A percentile compares a stretch with the other conserved stretches of the same genome.
phyloP scores from a whole-genome alignment of 2,888 invertebrate genomes.

The Netelia fuscicornis region DNA sequence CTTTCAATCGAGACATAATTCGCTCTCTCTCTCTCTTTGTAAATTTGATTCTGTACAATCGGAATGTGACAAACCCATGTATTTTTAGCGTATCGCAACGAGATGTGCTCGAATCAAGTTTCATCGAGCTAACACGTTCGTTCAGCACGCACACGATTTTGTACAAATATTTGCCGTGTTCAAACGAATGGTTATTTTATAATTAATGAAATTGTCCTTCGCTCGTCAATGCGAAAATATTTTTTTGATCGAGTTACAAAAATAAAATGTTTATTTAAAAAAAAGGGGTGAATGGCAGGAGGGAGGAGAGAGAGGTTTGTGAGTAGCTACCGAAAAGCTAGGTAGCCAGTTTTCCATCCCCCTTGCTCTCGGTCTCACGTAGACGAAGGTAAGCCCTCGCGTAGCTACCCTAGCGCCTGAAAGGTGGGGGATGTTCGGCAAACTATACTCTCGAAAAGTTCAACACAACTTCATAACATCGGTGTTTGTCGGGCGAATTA shows the following conservation, averaged over 20 bases:
- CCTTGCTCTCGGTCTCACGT: constrained; percentile 10
- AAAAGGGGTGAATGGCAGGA: too few species aligned
- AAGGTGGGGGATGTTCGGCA: constrained; percentile 78
- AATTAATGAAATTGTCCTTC: too few species aligned
- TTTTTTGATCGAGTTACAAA: too few species aligned
- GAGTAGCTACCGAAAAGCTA: constrained; percentile 38
- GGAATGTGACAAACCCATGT: constrained; percentile 19
- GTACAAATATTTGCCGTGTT: too few species aligned
- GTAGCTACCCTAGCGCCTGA: constrained; percentile 74
- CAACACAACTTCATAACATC: constrained; percentile 84
- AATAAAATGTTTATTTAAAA: too few species aligned
- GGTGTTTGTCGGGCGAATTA: constrained; percentile 77
- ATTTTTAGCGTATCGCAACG: constrained; percentile 16
- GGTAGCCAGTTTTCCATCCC: constrained; percentile 12
- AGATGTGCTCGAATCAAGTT: constrained; percentile 11
- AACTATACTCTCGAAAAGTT: constrained; percentile 84
- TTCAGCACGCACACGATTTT: neutral
- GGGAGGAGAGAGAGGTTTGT: neutral
- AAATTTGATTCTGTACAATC: constrained; percentile 8
- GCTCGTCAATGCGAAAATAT: too few species aligned
- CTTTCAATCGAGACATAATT: constrained; percentile 33
- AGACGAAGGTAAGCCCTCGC: constrained; percentile 75
- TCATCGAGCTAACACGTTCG: neutral
- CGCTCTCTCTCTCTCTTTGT: constrained; percentile 25
- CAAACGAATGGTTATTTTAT: too few species aligned